A percentile compares a stretch with the other conserved stretches of the same genome.
phyloP scores from a whole-genome alignment of 2,797 vertebrate species.

The Petrocephalus schoutedeni region DNA sequence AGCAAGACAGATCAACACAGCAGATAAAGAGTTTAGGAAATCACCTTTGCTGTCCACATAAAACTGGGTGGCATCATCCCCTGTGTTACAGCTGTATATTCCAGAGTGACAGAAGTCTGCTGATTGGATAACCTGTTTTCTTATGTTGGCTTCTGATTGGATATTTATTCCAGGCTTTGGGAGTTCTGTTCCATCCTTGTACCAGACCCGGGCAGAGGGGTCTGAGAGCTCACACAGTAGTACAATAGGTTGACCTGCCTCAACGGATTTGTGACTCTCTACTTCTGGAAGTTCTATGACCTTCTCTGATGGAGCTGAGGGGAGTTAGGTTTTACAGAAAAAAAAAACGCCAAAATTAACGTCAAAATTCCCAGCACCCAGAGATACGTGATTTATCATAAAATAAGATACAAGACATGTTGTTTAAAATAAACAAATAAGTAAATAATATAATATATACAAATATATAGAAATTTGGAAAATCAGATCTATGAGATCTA shows the following conservation, averaged over 20 bases:
- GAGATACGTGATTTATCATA: not conserved
- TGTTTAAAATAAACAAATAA: not conserved
- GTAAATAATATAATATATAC: not conserved
- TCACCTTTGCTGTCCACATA: conserved; percentile 66
- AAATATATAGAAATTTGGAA: not conserved
- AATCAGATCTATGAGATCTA: not conserved
- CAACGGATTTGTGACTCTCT: conserved; percentile 29
- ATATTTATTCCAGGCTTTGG: conserved; percentile 53
- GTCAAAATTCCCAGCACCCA: not conserved
- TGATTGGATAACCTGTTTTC: conserved; percentile 51
- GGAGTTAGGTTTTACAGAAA: conserved; percentile 24
- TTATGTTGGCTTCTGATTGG: conserved; percentile 52
- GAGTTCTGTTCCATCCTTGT: conserved; percentile 56
- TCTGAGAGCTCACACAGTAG: conserved; percentile 64
- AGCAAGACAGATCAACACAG: conserved; percentile 1
- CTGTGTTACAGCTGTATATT: conserved; percentile 54
- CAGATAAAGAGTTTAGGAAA: conserved; percentile 3
- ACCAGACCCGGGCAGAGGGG: conserved; percentile 41
- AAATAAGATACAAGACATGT: not conserved
- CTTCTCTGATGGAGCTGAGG: conserved; percentile 28
- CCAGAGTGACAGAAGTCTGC: conserved; percentile 55
- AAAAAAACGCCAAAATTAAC: not conserved
- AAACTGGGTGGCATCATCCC: conserved; percentile 54
- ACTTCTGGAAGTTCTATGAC: conserved; percentile 35
- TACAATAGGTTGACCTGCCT: conserved; percentile 49